Base-by-base conservation (phyloP, 1,140 invertebrate species). In the Diuraphis noxia region DNA sequence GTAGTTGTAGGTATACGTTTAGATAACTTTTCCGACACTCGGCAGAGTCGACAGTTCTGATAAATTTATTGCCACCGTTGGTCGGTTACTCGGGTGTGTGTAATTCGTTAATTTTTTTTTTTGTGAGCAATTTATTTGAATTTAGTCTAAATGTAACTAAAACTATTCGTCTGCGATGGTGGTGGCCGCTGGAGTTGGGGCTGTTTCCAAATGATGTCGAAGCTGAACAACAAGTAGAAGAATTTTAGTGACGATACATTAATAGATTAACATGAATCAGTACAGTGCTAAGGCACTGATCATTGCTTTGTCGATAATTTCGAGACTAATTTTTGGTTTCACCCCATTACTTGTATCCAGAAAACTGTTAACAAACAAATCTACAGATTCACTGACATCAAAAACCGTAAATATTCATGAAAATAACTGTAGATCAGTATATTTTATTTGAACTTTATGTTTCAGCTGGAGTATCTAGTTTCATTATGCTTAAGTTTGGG, bases 401-500 rank as follows among this genome's bases (percentile, higher is more conserved):
- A 89, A 79, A 23, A 52, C 90, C 41, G 90, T 84, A 84, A 49
- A 36, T 8, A 40, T 56, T 88, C 36, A 19, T 40, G 8, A 1
- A 40, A 88, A n/a, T 88, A 84, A 56, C 38, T 25, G 13, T 40
- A n/a, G n/a, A 8, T 13, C 25, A 13, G 34, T 87, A 0, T 86
- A 43, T 87, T 34, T 63, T 56, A 2, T 88, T 84, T 88, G 25
- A 72, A 52, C 49, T 92, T 91, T 25, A 81, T 88, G 79, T 87
- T 82, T 38, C 91, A 92, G 92, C 84, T 93, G 36, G 92, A 93
- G 25, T 86, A 91, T 40, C 21, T 82, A 19, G 92, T 92, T 30
- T 92, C 92, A 41, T 85, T 92, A 46, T 91, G 92, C 21, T 95
- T 98, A 0, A 98, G 97, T 93, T 97, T 97, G 92, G 97, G 97